Evolutionary conservation across 2,113 vertebrate species (phyloP).

Genomic region (Pedionomus torquatus): DNA sequence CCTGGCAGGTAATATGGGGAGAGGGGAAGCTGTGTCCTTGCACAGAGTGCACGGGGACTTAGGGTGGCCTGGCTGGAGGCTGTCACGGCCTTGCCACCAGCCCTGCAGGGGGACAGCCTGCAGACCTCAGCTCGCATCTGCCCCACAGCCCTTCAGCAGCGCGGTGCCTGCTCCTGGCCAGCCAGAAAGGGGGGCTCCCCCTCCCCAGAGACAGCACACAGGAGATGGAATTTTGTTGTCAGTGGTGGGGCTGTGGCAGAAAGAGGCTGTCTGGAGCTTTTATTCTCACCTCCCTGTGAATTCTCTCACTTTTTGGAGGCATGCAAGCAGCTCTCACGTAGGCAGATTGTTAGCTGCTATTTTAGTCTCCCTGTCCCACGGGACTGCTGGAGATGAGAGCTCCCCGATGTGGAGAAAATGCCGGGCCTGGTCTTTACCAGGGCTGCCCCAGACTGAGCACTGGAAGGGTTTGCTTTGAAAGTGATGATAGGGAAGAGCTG

Average conservation of each 20-base stretch:
- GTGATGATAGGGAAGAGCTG: background rate
- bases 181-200: background rate
- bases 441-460: background rate
- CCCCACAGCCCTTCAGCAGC: background rate
- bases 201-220: background rate
- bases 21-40: background rate
- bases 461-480: background rate
- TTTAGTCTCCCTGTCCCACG: background rate
- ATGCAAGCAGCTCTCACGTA: background rate
- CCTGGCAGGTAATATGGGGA: constrained; percentile 79
- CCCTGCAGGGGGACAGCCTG: rapidly evolving
- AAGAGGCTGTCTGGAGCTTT: constrained; percentile 5
- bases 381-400: background rate
- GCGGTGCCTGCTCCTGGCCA: background rate
- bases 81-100: background rate
- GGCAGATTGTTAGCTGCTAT: constrained; percentile 15
- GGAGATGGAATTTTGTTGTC: background rate
- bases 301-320: background rate
- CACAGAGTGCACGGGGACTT: rapidly evolving
- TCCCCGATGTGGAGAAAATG: background rate
- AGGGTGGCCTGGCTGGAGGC: background rate
- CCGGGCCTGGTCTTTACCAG: background rate
- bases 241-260: background rate
- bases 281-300: background rate
- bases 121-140: background rate